phyloP scores from a whole-genome alignment of 2,113 vertebrate genomes.

The Epinephelus cyanopodus region DNA sequence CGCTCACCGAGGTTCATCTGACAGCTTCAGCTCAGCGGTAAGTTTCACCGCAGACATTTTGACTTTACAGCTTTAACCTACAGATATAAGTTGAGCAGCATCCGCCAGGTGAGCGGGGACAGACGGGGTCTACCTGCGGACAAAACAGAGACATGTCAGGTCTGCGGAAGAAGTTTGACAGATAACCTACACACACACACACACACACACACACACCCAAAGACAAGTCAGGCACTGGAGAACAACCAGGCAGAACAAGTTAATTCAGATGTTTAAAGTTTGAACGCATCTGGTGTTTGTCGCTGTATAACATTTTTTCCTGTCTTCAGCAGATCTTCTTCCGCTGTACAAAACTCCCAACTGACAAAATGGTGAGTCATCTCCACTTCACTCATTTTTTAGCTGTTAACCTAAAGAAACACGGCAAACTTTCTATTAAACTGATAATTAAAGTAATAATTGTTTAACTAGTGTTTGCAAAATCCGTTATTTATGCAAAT shows the following conservation, averaged over 20 bases:
- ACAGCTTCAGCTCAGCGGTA: conserved; percentile 59
- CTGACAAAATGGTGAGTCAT: conserved; percentile 74
- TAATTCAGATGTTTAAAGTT: neutral
- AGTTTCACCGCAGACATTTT: conserved; percentile 27
- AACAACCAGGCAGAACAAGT: neutral
- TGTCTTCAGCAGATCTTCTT: conserved; percentile 44
- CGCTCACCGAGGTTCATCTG: conserved; percentile 13
- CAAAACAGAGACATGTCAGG: neutral
- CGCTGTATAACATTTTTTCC: neutral
- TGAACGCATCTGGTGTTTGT: neutral
- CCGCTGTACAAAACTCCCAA: conserved; percentile 9
- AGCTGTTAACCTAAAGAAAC: neutral
- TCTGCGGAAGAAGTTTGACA: neutral
- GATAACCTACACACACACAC: neutral
- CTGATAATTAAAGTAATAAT: neutral
- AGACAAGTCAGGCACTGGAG: neutral
- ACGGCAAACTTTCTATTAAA: neutral
- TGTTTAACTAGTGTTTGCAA: neutral
- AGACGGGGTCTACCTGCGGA: conserved; percentile 20
- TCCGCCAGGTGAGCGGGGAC: conserved; percentile 33
- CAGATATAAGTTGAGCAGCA: neutral
- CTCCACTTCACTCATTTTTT: neutral
- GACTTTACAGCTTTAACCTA: no score
- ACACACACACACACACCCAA: neutral
- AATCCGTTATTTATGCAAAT: conserved; percentile 77